Conservation (phyloP, 1,140 invertebrate genomes). For the Pseudomyrmex dendroicus region DNA sequence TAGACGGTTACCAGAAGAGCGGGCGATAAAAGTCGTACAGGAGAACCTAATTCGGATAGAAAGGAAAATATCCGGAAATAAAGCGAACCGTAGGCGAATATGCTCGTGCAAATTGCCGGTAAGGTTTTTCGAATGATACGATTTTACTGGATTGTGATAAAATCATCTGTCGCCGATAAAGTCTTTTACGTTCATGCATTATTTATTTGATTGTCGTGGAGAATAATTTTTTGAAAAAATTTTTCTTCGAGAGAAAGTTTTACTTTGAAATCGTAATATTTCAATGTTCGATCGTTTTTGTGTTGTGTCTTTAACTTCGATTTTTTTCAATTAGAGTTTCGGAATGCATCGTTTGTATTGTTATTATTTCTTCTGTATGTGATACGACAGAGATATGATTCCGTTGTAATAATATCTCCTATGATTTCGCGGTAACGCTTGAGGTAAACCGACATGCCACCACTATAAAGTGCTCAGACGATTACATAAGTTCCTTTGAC, state of each 20-base stretch:
- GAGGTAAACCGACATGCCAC: slow-evolving; percentile 16
- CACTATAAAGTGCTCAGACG: slow-evolving; percentile 20
- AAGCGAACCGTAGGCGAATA: slow-evolving; percentile 58
- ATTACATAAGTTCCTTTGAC: slow-evolving; percentile 23
- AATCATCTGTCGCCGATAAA: background rate
- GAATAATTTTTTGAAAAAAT: background rate
- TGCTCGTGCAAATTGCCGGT: background rate
- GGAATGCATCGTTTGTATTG: background rate
- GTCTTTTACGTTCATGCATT: background rate
- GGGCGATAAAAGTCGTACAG: slow-evolving; percentile 69
- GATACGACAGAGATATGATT: slow-evolving; percentile 24
- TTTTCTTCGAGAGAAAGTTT: background rate
- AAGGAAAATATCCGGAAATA: slow-evolving; percentile 57
- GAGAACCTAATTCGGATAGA: slow-evolving; percentile 64
- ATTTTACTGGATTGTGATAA: slow-evolving; percentile 39
- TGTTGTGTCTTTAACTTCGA: background rate
- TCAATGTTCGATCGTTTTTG: background rate
- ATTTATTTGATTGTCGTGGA: background rate
- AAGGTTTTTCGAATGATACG: slow-evolving; percentile 12
- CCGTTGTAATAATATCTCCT: slow-evolving; percentile 15
- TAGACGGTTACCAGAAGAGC: slow-evolving; percentile 63
- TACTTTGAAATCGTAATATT: too few species aligned
- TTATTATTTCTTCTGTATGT: background rate
- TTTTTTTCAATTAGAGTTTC: slow-evolving; percentile 30
- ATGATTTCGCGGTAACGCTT: slow-evolving; percentile 48